Evolutionary conservation across 1,140 invertebrate genomes (phyloP), one percentile per base, ranked within the genome.

Genomic region (Leptoteleia sp.): DNA sequence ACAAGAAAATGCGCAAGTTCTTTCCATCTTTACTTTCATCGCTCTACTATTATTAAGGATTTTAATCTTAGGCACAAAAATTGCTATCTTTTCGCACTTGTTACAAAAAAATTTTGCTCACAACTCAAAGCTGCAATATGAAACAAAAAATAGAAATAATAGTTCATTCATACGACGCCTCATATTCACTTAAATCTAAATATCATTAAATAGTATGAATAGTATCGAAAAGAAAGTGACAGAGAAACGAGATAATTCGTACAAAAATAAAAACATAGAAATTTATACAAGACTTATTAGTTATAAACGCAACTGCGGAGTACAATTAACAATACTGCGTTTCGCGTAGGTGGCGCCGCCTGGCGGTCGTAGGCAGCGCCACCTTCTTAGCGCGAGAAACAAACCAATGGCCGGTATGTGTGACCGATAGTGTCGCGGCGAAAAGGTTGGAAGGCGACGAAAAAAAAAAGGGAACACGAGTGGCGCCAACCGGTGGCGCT

Each of bases 211-310:
- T 7, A 12, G 17, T 25, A 45, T n/a, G n/a, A n/a, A n/a, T n/a
- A n/a, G n/a, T n/a, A n/a, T n/a, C n/a, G 7, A 33, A 22, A 16
- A 16, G 27, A 31, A 48, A 48, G 15, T 9, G 1, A 16, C 3
- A 25, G 15, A 38, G 13, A 38, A 38, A 38, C 7, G 6, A 1
- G 6, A 29, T n/a, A 17, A 22, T 11, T 3, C 17, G 47, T 52
- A 52, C 16, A 52, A 52, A 52, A 52, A 52, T 52, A 52, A 52
- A 35, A 52, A 52, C 47, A 52, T 19, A 15, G 19, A 35, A 35
- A 29, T 54, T 37, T 13, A 4, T 17, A 38, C 29, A 54, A 54
- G 12, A 37, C 50, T 54, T 54, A 52, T 35, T 5, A 4, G 8
- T 33, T 35, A 35, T 19, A 5, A 45, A 27, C 42, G 22, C 42